Conservation (phyloP, 2,113 vertebrate species). For the Rostratula benghalensis region DNA sequence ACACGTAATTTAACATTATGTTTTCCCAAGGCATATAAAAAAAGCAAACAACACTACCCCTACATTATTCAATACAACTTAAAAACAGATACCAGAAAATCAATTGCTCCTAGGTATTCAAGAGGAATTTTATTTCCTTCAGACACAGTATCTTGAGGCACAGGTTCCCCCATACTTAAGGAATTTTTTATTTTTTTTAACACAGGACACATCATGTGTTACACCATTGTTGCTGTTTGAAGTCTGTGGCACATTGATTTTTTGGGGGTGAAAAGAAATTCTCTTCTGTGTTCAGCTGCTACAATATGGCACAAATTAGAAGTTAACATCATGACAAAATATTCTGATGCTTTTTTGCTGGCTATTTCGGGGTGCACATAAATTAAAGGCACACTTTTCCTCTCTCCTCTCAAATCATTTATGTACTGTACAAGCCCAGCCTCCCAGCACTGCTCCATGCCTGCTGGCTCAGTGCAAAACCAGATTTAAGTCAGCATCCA, state of each 20-base stretch:
- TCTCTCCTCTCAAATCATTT: neutral
- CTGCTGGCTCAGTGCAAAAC: constrained; percentile 39
- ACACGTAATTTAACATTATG: neutral
- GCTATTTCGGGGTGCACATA: constrained; percentile 36
- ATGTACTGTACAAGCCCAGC: constrained; percentile 1
- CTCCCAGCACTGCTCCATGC: constrained; percentile 42
- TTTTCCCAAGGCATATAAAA: neutral
- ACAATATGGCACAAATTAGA: constrained; percentile 29
- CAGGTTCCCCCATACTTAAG: neutral
- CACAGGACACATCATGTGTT: neutral
- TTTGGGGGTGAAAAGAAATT: neutral
- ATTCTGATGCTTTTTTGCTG: constrained; percentile 9
- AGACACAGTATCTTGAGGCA: neutral
- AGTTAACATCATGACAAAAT: neutral
- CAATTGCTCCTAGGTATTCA: neutral
- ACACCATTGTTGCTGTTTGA: neutral
- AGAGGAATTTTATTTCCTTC: neutral
- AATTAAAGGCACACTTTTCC: constrained; percentile 57
- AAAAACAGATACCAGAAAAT: constrained; percentile 13
- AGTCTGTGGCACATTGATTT: neutral
- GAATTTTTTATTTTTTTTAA: neutral
- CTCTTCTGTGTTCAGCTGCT: neutral
- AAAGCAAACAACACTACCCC: neutral
- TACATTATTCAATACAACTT: neutral
- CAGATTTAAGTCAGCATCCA: neutral